Percentiles rank a stretch among this genome's conserved stretches.
Evolutionary conservation across 2,888 invertebrate genomes (phyloP).

Genomic region (Brachynemurus nebulosus): DNA sequence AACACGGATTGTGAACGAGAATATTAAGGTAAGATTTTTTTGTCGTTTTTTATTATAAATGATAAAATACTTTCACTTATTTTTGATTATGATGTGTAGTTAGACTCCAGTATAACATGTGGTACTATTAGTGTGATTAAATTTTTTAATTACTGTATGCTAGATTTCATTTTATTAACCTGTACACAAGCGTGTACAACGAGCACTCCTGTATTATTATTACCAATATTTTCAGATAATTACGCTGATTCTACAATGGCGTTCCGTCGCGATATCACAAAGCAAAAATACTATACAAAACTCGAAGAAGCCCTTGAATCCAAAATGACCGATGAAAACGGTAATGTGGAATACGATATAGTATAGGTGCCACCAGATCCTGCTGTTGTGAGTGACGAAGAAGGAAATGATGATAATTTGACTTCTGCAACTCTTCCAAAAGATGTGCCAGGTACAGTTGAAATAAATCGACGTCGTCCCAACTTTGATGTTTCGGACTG

Average conservation of each 20-base stretch:
- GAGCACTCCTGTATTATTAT: neutral
- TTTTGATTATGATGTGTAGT: neutral
- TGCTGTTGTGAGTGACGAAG: conserved; percentile 4
- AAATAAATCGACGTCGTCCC: neutral
- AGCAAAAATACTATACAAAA: neutral
- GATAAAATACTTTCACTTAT: neutral
- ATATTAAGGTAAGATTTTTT: neutral
- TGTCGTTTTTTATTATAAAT: neutral
- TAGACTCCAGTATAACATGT: neutral
- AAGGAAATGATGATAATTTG: conserved; percentile 4
- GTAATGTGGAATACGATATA: neutral
- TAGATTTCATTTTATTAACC: neutral
- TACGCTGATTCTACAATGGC: neutral
- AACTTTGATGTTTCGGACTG: neutral
- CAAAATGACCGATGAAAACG: neutral
- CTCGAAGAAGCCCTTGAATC: conserved; percentile 1
- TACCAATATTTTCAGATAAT: neutral
- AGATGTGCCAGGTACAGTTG: conserved; percentile 4
- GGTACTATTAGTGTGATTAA: neutral
- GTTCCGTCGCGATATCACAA: neutral
- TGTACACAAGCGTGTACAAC: conserved; percentile 1
- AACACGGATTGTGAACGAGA: neutral
- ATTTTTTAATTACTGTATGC: neutral
- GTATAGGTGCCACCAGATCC: conserved; percentile 9
- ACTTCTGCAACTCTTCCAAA: conserved; percentile 1